These are phyloP conservation scores for Prosopocoilus inquinatus DNA, from an alignment of 2,888 invertebrate genomes.

Conservation along the genomic window DNA sequence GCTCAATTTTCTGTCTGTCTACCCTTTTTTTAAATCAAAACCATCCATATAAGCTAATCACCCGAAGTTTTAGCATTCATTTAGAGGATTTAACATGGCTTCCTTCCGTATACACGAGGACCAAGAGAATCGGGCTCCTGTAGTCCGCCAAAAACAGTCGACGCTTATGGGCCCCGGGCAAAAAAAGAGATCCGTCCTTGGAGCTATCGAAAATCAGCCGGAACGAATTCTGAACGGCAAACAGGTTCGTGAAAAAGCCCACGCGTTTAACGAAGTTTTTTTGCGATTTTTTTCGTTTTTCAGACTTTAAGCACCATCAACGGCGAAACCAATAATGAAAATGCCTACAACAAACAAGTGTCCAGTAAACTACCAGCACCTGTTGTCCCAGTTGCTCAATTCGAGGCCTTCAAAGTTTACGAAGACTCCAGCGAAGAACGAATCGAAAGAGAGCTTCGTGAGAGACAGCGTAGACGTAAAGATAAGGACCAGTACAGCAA, in stretches of 20 bases:
- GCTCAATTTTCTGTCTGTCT: constrained; percentile 4
- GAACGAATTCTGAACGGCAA: constrained; percentile 40
- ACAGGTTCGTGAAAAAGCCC: constrained; percentile 31
- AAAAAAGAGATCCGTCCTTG: constrained; percentile 64
- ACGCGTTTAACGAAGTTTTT: background rate
- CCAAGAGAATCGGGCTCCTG: constrained; percentile 66
- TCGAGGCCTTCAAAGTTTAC: constrained; percentile 75
- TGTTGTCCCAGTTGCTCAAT: constrained; percentile 64
- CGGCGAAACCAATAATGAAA: constrained; percentile 14
- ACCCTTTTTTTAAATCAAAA: constrained; percentile 1
- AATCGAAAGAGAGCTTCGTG: constrained; percentile 40
- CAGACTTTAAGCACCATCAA: constrained; percentile 30
- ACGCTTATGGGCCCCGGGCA: constrained; percentile 57
- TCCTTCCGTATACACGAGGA: constrained; percentile 75
- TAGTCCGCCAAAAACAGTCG: constrained; percentile 45
- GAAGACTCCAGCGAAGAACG: constrained; percentile 61
- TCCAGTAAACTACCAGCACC: constrained; percentile 40
- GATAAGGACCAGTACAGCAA: constrained; percentile 36
- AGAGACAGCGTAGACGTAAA: constrained; percentile 21
- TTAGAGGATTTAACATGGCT: constrained; percentile 57
- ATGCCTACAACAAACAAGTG: constrained; percentile 11
- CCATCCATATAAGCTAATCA: constrained; percentile 2
- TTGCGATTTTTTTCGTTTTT: constrained; percentile 5
- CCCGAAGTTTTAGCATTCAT: background rate
- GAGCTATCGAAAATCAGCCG: constrained; percentile 60